Evolutionary conservation across 2,888 invertebrate genomes (phyloP), one percentile per base, ranked within the genome.

Genomic region (Athetis lepigone): DNA sequence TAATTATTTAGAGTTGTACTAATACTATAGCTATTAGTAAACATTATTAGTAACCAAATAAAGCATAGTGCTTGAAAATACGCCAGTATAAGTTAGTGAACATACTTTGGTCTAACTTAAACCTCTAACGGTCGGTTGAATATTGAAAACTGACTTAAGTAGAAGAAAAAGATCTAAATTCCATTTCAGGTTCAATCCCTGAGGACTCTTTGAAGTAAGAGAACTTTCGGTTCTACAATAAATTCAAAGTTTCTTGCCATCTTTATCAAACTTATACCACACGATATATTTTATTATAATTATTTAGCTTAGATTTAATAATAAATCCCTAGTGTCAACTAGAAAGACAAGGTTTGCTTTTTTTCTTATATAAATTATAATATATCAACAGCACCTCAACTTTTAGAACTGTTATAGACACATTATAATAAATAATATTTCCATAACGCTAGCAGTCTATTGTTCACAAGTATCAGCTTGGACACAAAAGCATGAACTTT

Each of bases 211-310:
- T 50, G 64, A 39, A 46, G 29, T 49, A 36, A 51, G 59, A 49
- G 19, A 61, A 73, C 49, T 67, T 66, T 67, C 8, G 27, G 16
- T 42, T 39, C 13, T 42, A 18, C 18, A 36, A 52, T 72, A 50
- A 49, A 54, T 39, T 2, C 36, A 16, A 57, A 73, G 49, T 72
- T 58, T 21, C 23, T 56, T 27, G 16, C 23, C 33, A 51, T 37
- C 43, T 69, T 19, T 52, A 25, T 56, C 36, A 49, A 8, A 25
- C 23, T 49, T 57, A 19, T 2, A 18, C 4, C n/a, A 18, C 2
- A n/a, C 2, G 25, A 25, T 4, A 3, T 33, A 21, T 43, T 36
- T 50, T 18, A 23, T n/a, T 0, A 13, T 6, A 13, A n/a, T 9
- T 0, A 18, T 2, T n/a, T 11, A 40, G 2, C 11, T 11, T 19